A percentile compares a stretch with the other conserved stretches of the same genome.
phyloP scores from a whole-genome alignment of 2,888 invertebrate genomes.

The Ecliptopera silaceata region DNA sequence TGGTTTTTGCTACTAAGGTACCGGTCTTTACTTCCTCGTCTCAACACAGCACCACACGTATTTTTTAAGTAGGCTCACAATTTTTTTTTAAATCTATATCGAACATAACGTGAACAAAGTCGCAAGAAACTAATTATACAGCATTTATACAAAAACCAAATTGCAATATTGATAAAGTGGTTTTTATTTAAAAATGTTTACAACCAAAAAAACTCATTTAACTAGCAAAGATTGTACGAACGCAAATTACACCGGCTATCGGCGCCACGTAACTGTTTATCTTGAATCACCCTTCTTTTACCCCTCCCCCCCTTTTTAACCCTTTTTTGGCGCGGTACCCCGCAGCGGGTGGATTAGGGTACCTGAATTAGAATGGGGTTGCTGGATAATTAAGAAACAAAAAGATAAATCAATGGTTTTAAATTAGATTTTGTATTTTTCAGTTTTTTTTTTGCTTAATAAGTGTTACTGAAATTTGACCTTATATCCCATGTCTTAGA shows the following conservation, averaged over 20 bases:
- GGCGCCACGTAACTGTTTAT: slow-evolving; percentile 72
- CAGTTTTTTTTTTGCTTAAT: neutral
- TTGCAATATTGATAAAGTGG: too few relatives aligned
- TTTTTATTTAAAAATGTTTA: neutral
- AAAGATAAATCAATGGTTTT: slow-evolving; percentile 41
- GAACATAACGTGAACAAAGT: too few relatives aligned
- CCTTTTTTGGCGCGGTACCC: slow-evolving; percentile 57
- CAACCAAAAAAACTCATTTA: slow-evolving; percentile 54
- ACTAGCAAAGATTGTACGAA: slow-evolving; percentile 71
- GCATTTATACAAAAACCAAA: too few relatives aligned
- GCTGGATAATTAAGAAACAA: slow-evolving; percentile 47
- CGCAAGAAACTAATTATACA: too few relatives aligned
- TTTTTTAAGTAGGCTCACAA: too few relatives aligned
- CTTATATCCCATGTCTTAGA: too few relatives aligned
- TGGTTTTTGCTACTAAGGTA: too few relatives aligned
- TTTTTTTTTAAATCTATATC: too few relatives aligned
- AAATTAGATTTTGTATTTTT: slow-evolving; percentile 36
- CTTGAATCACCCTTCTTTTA: slow-evolving; percentile 77
- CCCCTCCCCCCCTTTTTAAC: slow-evolving; percentile 66
- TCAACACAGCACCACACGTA: too few relatives aligned
- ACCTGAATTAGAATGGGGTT: slow-evolving; percentile 63
- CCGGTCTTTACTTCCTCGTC: too few relatives aligned
- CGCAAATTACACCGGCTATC: slow-evolving; percentile 67
- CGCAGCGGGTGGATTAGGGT: slow-evolving; percentile 64
- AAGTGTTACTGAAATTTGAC: too few relatives aligned